These are phyloP conservation scores for Stenchaetothrips biformis DNA, from an alignment of 2,888 invertebrate genomes.

Conservation along the genomic window DNA sequence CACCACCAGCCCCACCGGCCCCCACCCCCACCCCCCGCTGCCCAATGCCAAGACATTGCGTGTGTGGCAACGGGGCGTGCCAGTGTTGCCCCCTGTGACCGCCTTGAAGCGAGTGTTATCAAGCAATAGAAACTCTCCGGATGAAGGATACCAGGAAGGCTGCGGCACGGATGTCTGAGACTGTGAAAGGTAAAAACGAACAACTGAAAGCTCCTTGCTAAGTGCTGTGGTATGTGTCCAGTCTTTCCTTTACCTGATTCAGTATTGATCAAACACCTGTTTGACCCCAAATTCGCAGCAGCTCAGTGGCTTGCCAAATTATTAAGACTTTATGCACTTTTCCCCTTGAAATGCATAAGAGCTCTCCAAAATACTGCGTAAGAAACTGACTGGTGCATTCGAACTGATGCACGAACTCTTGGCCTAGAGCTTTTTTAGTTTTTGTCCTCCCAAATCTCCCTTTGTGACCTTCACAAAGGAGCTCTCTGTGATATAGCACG, in stretches of 20 bases:
- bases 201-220: slow-evolving; percentile 15
- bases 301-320: slow-evolving; percentile 23
- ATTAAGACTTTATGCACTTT: background rate
- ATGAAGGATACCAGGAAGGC: slow-evolving; percentile 89
- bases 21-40: slow-evolving; percentile 49
- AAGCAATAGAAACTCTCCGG: slow-evolving; percentile 78
- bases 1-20: slow-evolving; percentile 41
- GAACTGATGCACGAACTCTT: slow-evolving; percentile 12
- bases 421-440: slow-evolving; percentile 24
- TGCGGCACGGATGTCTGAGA: slow-evolving; percentile 84
- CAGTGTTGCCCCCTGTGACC: slow-evolving; percentile 78
- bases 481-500: slow-evolving; percentile 20
- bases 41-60: slow-evolving; percentile 73
- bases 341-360: background rate
- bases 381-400: background rate
- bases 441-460: slow-evolving; percentile 4
- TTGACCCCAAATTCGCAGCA: background rate
- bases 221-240: slow-evolving; percentile 17
- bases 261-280: background rate
- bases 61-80: slow-evolving; percentile 83
- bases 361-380: background rate
- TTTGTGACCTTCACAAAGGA: slow-evolving; percentile 1
- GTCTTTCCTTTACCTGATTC: slow-evolving; percentile 17
- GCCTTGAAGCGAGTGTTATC: slow-evolving; percentile 78
- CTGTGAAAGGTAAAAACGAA: slow-evolving; percentile 25